phyloP scores from a whole-genome alignment of 64 coral and sea anemone genomes.

The Actinia tenebrosa region DNA sequence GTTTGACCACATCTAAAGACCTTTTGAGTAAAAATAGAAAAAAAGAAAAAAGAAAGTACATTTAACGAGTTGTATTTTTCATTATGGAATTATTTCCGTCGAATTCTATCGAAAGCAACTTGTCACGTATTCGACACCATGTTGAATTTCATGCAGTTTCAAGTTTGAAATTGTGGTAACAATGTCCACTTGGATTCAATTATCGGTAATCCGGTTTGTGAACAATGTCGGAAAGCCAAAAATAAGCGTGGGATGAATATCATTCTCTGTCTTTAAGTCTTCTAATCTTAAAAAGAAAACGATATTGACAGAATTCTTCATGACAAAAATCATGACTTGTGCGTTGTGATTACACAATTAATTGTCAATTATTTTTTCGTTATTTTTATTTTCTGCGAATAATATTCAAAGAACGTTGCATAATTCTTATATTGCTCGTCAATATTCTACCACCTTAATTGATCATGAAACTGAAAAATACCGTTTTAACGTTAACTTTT shows the following conservation, averaged over 20 bases:
- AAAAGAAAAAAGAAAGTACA: neutral
- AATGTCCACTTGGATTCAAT: neutral
- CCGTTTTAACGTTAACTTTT: too few relatives aligned
- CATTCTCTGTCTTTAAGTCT: neutral
- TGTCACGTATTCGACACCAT: neutral
- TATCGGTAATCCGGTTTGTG: neutral
- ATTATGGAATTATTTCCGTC: neutral
- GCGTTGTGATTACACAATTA: too few relatives aligned
- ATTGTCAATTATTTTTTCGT: too few relatives aligned
- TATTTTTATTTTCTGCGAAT: too few relatives aligned
- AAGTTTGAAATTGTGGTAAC: neutral
- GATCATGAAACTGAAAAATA: too few relatives aligned
- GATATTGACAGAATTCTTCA: neutral
- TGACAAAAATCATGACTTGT: too few relatives aligned
- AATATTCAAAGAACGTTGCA: too few relatives aligned
- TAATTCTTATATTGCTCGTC: too few relatives aligned
- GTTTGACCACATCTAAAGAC: too few relatives aligned
- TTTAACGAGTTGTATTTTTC: neutral
- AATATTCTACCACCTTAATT: too few relatives aligned
- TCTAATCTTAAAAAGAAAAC: neutral
- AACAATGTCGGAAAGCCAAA: neutral
- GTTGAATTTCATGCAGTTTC: neutral
- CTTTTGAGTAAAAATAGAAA: too few relatives aligned
- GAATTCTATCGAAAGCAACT: neutral
- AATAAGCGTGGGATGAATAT: neutral